Conservation (phyloP, 2,113 vertebrate genomes). For the Petrocephalus microphthalmus region DNA sequence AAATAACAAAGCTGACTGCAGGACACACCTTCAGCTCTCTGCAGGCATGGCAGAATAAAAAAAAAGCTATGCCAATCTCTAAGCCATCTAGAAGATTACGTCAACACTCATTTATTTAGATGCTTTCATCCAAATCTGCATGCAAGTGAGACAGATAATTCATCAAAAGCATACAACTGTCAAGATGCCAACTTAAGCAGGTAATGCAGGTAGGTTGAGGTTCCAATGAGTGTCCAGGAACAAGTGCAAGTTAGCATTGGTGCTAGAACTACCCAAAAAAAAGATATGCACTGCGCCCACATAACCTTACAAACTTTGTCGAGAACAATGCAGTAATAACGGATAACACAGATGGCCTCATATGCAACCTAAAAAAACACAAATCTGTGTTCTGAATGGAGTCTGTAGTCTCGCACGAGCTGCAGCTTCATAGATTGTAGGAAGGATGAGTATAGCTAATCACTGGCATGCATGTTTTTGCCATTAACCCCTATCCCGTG, state of each 20-base stretch:
- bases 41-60: not conserved
- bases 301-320: not conserved
- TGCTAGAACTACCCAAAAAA: not conserved
- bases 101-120: not conserved
- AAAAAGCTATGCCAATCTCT: too few species aligned
- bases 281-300: not conserved
- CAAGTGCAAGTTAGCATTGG: not conserved
- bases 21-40: not conserved
- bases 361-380: not conserved
- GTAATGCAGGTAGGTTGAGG: not conserved
- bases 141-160: not conserved
- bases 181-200: not conserved
- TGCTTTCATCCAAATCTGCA: not conserved
- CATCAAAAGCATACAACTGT: not conserved
- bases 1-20: not conserved
- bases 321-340: not conserved
- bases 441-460: not conserved
- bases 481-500: too few species aligned
- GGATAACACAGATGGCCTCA: not conserved
- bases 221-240: not conserved
- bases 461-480: not conserved
- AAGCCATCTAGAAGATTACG: not conserved
- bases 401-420: not conserved
- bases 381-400: not conserved
- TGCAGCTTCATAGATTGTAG: not conserved